Evolutionary conservation across 1,140 invertebrate genomes (phyloP).

Genomic region (Pomacea maculata): DNA sequence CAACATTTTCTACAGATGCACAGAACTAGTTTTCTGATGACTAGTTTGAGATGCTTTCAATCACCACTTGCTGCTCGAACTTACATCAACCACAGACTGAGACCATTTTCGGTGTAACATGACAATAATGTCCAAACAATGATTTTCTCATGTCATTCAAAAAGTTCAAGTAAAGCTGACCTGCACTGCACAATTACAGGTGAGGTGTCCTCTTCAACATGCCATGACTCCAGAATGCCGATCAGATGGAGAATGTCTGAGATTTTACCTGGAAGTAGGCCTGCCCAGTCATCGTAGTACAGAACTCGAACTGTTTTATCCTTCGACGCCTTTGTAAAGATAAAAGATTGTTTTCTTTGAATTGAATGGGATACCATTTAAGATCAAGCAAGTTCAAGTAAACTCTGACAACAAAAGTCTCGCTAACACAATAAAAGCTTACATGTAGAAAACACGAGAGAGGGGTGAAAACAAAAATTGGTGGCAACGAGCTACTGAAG

Average conservation of each 20-base stretch:
- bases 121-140: too few relatives aligned
- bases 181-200: conserved; percentile 14
- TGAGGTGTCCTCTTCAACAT: neutral
- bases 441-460: neutral
- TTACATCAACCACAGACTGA: too few relatives aligned
- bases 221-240: neutral
- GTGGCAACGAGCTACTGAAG: neutral
- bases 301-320: neutral
- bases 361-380: too few relatives aligned
- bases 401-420: neutral
- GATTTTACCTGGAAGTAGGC: neutral
- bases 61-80: too few relatives aligned
- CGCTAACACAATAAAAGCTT: neutral
- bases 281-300: neutral
- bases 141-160: too few relatives aligned
- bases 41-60: too few relatives aligned
- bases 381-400: neutral
- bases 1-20: too few relatives aligned
- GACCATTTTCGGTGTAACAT: too few relatives aligned
- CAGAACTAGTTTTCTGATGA: too few relatives aligned
- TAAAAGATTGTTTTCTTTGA: neutral
- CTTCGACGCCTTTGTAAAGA: neutral
- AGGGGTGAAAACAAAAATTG: neutral
- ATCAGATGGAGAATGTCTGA: neutral
- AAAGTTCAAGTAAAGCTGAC: neutral